Evolutionary conservation across 1,140 invertebrate genomes (phyloP), one percentile per base, ranked within the genome.

Genomic region (Cryptotermes secundus): DNA sequence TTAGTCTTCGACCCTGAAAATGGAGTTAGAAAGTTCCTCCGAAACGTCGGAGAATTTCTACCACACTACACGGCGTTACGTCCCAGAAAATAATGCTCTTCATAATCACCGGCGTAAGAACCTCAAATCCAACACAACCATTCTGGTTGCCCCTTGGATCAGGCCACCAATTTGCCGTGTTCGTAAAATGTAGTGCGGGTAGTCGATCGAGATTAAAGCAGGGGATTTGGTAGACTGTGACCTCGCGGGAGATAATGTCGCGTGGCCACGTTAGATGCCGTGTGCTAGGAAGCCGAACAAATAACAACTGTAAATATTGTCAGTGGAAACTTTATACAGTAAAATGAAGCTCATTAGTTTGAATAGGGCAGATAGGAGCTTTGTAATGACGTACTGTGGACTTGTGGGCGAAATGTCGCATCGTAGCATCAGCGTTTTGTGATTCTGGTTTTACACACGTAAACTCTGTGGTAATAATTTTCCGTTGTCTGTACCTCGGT

Each of bases 301-400:
- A 72, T 26, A n/a, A 26, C 59, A 72, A 72, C 59, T 72, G 59
- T 72, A 72, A 72, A 59, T 59, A 59, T 59, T 59, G 19, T 59
- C 24, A 24, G 53, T 59, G 53, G 53, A 59, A 59, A 72, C 59
- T n/a, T 72, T 1, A 72, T 9, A 72, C 2, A 31, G 31, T 72
- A 72, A 72, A 72, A 72, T 72, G 26, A 31, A 9, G 14, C 14
- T 72, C 6, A 72, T 10, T 72, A n/a, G 31, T 31, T 72, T 14
- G 31, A 26, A 72, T 72, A 72, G 59, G 4, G 10, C 0, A 10
- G n/a, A 9, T 31, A 31, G 31, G 9, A 72, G 9, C 26, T 1
- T 31, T 72, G 7, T 72, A 72, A 72, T 72, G 59, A 72, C 1
- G 14, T 10, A 22, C 16, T 12, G 45, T 22, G 19, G 0, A 14